phyloP scores from a whole-genome alignment of 2,797 vertebrate genomes.

The Diplodus puntazzo region DNA sequence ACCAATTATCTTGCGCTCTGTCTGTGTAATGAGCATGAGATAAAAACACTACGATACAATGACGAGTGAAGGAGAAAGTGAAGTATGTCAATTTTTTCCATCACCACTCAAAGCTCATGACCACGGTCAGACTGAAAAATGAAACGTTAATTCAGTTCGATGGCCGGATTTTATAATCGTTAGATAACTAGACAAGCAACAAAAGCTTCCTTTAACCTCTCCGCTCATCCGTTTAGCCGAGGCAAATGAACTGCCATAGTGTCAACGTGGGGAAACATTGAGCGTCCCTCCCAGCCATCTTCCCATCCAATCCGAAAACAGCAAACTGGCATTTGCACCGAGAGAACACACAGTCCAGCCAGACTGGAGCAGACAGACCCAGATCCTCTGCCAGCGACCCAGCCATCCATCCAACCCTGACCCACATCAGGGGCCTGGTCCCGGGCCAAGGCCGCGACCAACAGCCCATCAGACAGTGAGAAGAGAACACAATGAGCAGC shows the following conservation, averaged over 20 bases:
- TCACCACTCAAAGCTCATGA: neutral
- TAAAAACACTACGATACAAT: too few species aligned
- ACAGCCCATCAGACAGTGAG: constrained; percentile 34
- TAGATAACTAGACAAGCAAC: neutral
- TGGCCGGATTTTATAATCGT: neutral
- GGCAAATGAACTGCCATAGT: constrained; percentile 9
- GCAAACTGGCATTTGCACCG: constrained; percentile 5
- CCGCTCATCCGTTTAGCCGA: neutral
- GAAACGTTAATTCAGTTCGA: neutral
- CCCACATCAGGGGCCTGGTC: constrained; percentile 58
- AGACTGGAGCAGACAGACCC: constrained; percentile 43
- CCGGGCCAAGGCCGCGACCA: constrained; percentile 42
- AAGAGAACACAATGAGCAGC: constrained; percentile 33
- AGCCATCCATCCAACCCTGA: constrained; percentile 58
- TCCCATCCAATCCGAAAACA: constrained; percentile 3
- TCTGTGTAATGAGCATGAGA: neutral
- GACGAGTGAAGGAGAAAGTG: neutral
- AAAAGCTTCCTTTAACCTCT: neutral
- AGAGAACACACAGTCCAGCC: constrained; percentile 37
- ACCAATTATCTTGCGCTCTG: neutral
- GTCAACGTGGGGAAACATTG: neutral
- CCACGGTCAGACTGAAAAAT: neutral
- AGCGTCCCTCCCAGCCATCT: constrained; percentile 5
- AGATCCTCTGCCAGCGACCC: constrained; percentile 56
- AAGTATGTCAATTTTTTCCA: neutral